Base-by-base conservation (phyloP, 1,140 invertebrate genomes). In the Caenorhabditis elegans region DNA sequence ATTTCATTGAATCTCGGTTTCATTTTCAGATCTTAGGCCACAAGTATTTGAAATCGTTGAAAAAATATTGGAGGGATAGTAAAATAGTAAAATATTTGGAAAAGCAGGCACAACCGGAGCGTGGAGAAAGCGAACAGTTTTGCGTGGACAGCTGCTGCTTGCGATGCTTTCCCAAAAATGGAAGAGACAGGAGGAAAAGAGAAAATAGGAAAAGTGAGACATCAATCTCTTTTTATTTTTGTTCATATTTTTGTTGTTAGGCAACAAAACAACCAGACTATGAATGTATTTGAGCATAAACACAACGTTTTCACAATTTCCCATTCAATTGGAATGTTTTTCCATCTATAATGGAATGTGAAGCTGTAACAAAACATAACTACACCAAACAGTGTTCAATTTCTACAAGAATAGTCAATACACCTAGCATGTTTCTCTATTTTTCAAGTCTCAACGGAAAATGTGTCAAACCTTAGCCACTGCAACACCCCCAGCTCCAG, bases 61-160 rank as follows among this genome's bases (percentile, higher is more conserved):
- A 60, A 70, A 22, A 10, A n/a, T 39, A 70, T 70, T 43, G 39
- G 15, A 43, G 39, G 39, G 39, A 43, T 8, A 15, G 19, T 39
- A n/a, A 28, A 70, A 70, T 39, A 4, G 43, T 43, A 39, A 53
- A 53, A 53, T 24, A 24, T 43, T 43, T 53, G n/a, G 49, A 53
- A 53, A n/a, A 53, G n/a, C 13, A 39, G 60, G n/a, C 8, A 17
- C 34, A 43, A 43, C 60, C 22, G 60, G 60, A 43, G 39, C 8
- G 53, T 11, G 31, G 15, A 24, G 24, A 53, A 53, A n/a, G 24
- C n/a, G 60, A 70, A 70, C 60, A 70, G 60, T 70, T 39, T 70
- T 70, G 60, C 60, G 60, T 70, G 60, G 60, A 70, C 60, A 70
- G 60, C 60, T 70, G 60, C 53, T 17, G n/a, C 6, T 43, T 43